Conservation (phyloP, 2,888 invertebrate genomes). For the Proisotoma minuta region DNA sequence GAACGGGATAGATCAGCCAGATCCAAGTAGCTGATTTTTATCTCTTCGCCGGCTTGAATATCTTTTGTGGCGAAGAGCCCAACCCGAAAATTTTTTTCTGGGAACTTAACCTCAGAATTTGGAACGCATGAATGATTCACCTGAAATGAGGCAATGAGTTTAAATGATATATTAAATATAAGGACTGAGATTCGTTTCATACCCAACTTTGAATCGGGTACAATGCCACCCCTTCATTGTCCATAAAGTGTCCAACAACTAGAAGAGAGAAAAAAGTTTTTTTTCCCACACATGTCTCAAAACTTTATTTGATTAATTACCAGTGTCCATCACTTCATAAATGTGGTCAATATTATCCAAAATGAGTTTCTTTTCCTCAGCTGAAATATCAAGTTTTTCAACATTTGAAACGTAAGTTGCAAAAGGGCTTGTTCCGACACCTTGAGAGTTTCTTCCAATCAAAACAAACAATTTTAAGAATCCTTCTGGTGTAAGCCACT, state of each 20-base stretch:
- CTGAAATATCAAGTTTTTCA: conserved; percentile 62
- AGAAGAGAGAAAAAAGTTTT: too few relatives aligned
- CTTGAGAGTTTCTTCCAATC: conserved; percentile 89
- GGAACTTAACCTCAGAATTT: conserved; percentile 80
- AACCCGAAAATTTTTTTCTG: conserved; percentile 71
- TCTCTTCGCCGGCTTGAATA: conserved; percentile 77
- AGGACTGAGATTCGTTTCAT: too few relatives aligned
- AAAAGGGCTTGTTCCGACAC: conserved; percentile 84
- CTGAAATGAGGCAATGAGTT: too few relatives aligned
- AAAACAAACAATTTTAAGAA: conserved; percentile 67
- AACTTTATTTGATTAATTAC: too few relatives aligned
- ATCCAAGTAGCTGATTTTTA: conserved; percentile 83
- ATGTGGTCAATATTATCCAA: conserved; percentile 74
- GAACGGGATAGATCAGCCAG: conserved; percentile 75
- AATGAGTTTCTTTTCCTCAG: conserved; percentile 63
- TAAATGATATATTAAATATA: too few relatives aligned
- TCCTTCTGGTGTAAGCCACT: conserved; percentile 75
- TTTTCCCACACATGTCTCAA: too few relatives aligned
- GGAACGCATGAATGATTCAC: conserved; percentile 85
- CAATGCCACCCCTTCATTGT: conserved; percentile 71
- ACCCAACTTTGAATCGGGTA: too few relatives aligned
- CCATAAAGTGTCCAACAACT: conserved; percentile 69
- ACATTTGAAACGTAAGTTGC: conserved; percentile 81
- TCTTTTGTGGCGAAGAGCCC: conserved; percentile 66
- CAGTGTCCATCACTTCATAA: conserved; percentile 73